Evolutionary conservation across 1,140 invertebrate genomes (phyloP), one percentile per base, ranked within the genome.

Genomic region (Trachymyrmex septentrionalis): DNA sequence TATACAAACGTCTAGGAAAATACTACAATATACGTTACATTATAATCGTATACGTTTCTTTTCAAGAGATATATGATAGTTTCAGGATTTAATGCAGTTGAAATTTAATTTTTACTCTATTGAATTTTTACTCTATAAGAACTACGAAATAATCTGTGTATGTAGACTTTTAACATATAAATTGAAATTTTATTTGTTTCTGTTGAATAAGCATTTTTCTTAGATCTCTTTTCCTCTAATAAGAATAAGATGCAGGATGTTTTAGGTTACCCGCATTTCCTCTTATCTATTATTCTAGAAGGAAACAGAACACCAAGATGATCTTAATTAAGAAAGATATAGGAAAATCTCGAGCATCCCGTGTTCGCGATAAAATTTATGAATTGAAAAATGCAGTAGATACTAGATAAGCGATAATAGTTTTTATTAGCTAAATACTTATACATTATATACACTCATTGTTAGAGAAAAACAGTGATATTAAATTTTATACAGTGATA

Each of bases 281-380:
- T 77, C 12, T 77, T 77, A 19, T 77, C 38, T 50, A 50, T 77
- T 34, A 0, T 6, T 77, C 10, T 30, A 6, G 12, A 30, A 63
- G 57, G 57, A 64, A 77, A 4, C 19, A 21, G 59, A 59, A 75
- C 53, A 75, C 53, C 53, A 59, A 57, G 53, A 75, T 24, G 14
- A 21, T 73, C 27, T 73, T 19, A 30, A 50, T 73, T 19, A 30
- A 50, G 19, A 50, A 59, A 75, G n/a, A 0, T 6, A 59, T 16
- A 75, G 50, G 10, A 44, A 76, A 64, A 48, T 21, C 50, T 30
- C 24, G 27, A 19, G 34, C 2, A 14, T 38, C 3, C 12, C 19
- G n/a, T 24, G 27, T 38, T 75, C 59, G 10, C 21, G 48, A 73
- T 53, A 75, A 75, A 21, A 34, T 21, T 75, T 34, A 59, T 16